These are phyloP conservation scores for Ispidina lecontei DNA, from an alignment of 2,797 vertebrate species.

Conservation along the genomic window DNA sequence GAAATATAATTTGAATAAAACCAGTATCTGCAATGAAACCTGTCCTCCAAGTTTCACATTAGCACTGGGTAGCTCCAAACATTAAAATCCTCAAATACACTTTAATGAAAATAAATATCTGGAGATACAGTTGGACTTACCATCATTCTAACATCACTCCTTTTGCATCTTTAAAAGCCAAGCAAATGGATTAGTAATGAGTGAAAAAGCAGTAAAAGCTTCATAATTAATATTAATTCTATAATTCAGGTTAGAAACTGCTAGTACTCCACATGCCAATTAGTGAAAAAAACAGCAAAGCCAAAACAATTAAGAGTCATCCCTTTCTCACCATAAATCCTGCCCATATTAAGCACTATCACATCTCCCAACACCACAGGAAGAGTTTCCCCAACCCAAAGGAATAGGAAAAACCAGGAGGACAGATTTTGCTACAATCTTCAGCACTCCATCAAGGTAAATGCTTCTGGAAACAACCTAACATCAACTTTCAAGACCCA, in stretches of 20 bases:
- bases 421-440: not conserved
- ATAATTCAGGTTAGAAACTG: conserved; percentile 3
- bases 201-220: conserved; percentile 62
- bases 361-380: not conserved
- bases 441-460: conserved; percentile 12
- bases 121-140: conserved; percentile 69
- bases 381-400: not conserved
- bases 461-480: not conserved
- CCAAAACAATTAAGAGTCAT: not conserved
- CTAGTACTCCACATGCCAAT: conserved; percentile 39
- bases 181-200: conserved; percentile 75
- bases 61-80: not conserved
- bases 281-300: not conserved
- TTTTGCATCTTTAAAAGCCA: conserved; percentile 83
- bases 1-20: not conserved
- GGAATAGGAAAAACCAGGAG: not conserved
- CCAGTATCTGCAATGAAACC: not conserved
- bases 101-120: not conserved
- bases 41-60: not conserved
- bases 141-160: conserved; percentile 83
- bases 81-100: not conserved
- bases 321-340: not conserved
- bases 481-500: not conserved
- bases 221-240: conserved; percentile 49
- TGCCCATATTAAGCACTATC: not conserved